Percentiles rank a stretch among this genome's conserved stretches.
Conservation (phyloP, 1,140 invertebrate species). For the Achroia grisella region DNA sequence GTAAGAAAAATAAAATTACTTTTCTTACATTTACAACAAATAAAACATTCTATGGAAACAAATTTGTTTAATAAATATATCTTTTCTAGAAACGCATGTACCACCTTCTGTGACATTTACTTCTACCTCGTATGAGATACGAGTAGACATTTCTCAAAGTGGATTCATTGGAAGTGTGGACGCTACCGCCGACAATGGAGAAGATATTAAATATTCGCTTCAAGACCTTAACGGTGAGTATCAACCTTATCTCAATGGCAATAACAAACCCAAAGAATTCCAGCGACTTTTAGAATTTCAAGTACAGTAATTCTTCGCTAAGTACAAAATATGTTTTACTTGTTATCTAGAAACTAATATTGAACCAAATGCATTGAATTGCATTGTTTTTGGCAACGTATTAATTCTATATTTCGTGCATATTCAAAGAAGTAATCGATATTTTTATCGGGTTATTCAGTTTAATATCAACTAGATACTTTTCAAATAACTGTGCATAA, state of each 20-base stretch:
- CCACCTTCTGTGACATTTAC: conserved; percentile 34
- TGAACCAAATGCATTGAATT: too few species aligned
- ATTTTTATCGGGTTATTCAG: too few species aligned
- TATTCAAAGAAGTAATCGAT: too few species aligned
- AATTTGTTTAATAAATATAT: not conserved
- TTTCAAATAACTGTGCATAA: too few species aligned
- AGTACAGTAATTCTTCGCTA: too few species aligned
- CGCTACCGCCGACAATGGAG: conserved; percentile 41
- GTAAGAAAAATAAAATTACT: not conserved
- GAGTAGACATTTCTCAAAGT: conserved; percentile 25
- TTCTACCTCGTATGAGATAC: conserved; percentile 33
- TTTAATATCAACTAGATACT: too few species aligned
- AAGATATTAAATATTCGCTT: conserved; percentile 33
- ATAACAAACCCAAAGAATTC: too few species aligned
- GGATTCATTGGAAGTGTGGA: conserved; percentile 38
- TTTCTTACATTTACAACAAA: not conserved
- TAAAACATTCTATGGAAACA: not conserved
- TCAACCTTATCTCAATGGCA: not conserved
- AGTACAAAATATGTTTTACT: too few species aligned
- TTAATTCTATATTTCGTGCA: too few species aligned
- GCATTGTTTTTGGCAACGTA: too few species aligned
- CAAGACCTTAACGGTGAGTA: conserved; percentile 31
- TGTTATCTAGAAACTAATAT: too few species aligned
- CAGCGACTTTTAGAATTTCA: too few species aligned
- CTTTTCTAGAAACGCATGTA: conserved; percentile 20